Percentiles rank a stretch among this genome's conserved stretches.
Evolutionary conservation across 2,113 vertebrate genomes (phyloP).

Genomic region (Mastomys natalensis): DNA sequence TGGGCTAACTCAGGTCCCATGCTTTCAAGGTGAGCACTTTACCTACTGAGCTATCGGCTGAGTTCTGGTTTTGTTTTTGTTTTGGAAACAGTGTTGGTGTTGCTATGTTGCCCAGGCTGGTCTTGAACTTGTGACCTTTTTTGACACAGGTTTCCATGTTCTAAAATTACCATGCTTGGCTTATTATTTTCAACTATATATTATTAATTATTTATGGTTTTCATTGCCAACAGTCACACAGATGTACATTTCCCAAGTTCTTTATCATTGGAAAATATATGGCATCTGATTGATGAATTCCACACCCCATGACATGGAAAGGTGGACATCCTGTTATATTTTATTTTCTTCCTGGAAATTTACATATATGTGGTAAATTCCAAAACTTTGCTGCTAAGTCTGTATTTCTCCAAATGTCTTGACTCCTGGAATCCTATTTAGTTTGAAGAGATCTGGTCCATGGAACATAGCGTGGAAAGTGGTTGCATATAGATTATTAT

Average conservation of each 20-base stretch:
- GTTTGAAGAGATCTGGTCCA: constrained; percentile 28
- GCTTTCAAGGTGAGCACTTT: not conserved
- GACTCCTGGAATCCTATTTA: constrained; percentile 32
- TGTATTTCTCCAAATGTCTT: constrained; percentile 34
- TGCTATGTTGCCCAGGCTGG: not conserved
- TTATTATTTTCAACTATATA: not conserved
- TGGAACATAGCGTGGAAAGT: constrained; percentile 1
- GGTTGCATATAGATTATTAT: not conserved
- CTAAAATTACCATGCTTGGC: not conserved
- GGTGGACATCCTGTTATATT: not conserved
- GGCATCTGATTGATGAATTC: not conserved
- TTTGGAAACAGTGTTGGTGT: not conserved
- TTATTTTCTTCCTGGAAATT: constrained; percentile 2
- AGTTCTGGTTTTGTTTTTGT: not conserved
- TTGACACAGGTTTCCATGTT: not conserved
- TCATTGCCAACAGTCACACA: not conserved
- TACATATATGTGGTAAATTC: not conserved
- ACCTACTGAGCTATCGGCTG: not conserved
- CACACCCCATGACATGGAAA: not conserved
- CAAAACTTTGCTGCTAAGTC: not conserved
- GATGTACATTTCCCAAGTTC: not conserved
- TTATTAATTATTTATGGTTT: constrained; percentile 10
- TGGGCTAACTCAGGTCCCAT: no score
- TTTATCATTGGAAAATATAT: not conserved
- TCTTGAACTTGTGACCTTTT: not conserved